Percentiles rank a stretch among this genome's conserved stretches.
Conservation (phyloP, 2,888 invertebrate genomes). For the Chloroclystis v-ata region DNA sequence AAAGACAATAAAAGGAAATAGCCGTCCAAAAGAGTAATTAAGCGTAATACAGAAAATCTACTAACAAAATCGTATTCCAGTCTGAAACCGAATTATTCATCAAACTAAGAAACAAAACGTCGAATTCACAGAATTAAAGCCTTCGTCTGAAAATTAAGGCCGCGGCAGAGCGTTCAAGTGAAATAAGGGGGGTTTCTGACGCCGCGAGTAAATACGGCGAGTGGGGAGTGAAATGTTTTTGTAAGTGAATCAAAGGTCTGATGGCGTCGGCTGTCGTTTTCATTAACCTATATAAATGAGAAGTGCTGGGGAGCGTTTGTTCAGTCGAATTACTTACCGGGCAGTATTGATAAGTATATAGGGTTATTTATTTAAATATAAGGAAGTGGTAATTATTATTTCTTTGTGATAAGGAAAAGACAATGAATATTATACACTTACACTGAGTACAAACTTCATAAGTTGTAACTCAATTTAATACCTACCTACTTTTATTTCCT, state of each 20-base stretch:
- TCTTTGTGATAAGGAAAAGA: too few species aligned
- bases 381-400: too few species aligned
- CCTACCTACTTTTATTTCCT: too few species aligned
- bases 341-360: too few species aligned
- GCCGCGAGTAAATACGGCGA: conserved; percentile 11
- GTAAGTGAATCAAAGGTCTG: conserved; percentile 43
- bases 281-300: conserved; percentile 51
- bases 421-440: too few species aligned
- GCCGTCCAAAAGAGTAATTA: too few species aligned
- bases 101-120: conserved; percentile 15
- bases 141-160: conserved; percentile 6
- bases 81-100: conserved; percentile 17
- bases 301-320: conserved; percentile 32
- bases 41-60: too few species aligned
- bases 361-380: too few species aligned
- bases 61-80: conserved; percentile 6
- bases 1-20: too few species aligned
- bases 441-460: too few species aligned
- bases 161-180: conserved; percentile 7
- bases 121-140: conserved; percentile 14
- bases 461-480: too few species aligned
- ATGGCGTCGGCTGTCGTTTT: conserved; percentile 44
- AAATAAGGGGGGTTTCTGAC: conserved; percentile 5
- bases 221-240: conserved; percentile 39
- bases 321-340: conserved; percentile 17